A percentile compares a stretch with the other conserved stretches of the same genome.
Conservation (phyloP, 2,888 invertebrate genomes). For the Ochropleura plecta region DNA sequence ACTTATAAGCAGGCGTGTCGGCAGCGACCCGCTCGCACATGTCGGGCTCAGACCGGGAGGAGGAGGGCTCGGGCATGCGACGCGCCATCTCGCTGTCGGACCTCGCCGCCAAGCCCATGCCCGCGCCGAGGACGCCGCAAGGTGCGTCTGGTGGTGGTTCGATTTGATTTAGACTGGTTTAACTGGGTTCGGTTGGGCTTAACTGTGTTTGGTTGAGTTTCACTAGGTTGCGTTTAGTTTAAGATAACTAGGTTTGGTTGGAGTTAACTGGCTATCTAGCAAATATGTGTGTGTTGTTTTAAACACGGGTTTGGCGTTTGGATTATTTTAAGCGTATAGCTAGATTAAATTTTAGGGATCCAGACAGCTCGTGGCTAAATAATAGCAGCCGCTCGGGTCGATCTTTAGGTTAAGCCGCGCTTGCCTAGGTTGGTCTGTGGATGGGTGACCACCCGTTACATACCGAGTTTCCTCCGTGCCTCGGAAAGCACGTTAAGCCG, state of each 20-base stretch:
- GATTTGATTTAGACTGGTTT: conserved; percentile 17
- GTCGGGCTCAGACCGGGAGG: conserved; percentile 82
- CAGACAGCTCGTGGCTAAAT: too few species aligned
- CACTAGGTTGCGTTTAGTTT: background rate
- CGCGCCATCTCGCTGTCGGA: conserved; percentile 95
- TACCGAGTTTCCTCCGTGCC: too few species aligned
- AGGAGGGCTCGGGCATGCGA: conserved; percentile 92
- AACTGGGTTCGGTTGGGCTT: conserved; percentile 4
- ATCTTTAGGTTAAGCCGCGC: too few species aligned
- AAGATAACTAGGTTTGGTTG: background rate
- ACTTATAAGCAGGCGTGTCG: conserved; percentile 42
- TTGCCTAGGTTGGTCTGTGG: too few species aligned
- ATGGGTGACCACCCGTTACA: too few species aligned
- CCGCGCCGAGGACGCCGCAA: conserved; percentile 91
- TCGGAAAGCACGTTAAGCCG: too few species aligned
- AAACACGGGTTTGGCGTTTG: background rate
- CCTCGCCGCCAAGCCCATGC: conserved; percentile 92
- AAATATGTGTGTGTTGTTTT: background rate
- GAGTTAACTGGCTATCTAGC: background rate
- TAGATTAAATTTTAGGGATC: background rate
- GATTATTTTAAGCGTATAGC: background rate
- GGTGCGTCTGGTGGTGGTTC: conserved; percentile 82
- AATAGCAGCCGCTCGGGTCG: too few species aligned
- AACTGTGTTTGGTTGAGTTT: background rate
- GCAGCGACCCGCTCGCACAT: conserved; percentile 81